Base-by-base conservation (phyloP, 2,888 invertebrate species). In the Barypeithes pellucidus region DNA sequence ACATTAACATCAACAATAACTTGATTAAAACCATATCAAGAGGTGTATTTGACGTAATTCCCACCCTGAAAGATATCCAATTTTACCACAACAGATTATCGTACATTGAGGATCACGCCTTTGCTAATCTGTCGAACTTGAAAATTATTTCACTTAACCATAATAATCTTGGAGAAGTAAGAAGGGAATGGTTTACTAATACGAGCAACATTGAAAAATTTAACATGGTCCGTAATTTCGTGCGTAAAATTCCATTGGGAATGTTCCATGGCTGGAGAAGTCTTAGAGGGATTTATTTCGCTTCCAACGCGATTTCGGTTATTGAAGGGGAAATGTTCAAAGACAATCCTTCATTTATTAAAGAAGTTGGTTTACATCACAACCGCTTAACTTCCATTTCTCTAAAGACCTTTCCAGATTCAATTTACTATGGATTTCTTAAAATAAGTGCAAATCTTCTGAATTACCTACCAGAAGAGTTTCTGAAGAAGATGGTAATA, bases 221-320 rank as follows among this genome's bases (percentile, higher is more conserved):
- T n/a, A 22, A 24, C 11, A 1, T 50, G 12, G 3, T 11, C n/a
- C 22, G 5, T 22, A 50, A 50, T 24, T 50, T 8, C 12, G 22
- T 50, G 7, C 24, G 24, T 3, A n/a, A 50, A 24, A 24, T 50
- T n/a, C 50, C 50, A n/a, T 12, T 22, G 22, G 50, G 43, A 22
- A 61, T 61, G 61, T 61, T 61, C 16, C 41, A 61, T 1, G 61
- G 45, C 5, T 61, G 61, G 61, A 29, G n/a, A 24, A 61, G 43
- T 22, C 12, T 43, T 4, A 39, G 29, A 29, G 29, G 8, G 29
- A 29, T 29, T 29, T 29, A 29, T 29, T 39, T 60, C 0, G 39
- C 5, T 18, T 43, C 12, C 11, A 61, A 61, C 12, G 41, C 60
- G 0, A 61, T 61, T 16, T 39, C 39, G 5, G 8, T 36, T 9